A percentile compares a stretch with the other conserved stretches of the same genome.
These are phyloP conservation scores for Tamias sibiricus DNA, from an alignment of 2,113 vertebrate species.

Conservation along the genomic window DNA sequence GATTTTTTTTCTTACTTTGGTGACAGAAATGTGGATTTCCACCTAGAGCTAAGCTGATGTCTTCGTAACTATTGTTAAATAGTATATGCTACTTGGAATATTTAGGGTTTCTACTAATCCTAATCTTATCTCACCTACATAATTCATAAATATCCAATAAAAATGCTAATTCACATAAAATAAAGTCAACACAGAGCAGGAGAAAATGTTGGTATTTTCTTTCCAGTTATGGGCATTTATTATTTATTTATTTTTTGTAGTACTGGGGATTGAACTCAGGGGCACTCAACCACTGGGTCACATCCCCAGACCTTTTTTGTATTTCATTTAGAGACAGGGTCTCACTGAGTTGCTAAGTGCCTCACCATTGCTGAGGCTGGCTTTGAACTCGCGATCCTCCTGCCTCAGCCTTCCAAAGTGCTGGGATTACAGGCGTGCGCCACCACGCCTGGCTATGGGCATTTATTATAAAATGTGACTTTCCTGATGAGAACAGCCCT, in stretches of 20 bases:
- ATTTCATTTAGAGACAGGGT: no score
- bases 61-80: not conserved
- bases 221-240: not conserved
- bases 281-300: no score
- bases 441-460: no score
- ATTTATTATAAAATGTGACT: not conserved
- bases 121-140: not conserved
- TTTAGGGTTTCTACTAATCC: not conserved
- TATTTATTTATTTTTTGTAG: no score
- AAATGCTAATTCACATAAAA: not conserved
- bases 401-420: no score
- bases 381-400: no score
- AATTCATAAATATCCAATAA: constrained; percentile 11
- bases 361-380: no score
- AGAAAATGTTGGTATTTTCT: constrained; percentile 23
- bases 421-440: no score
- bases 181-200: constrained; percentile 7
- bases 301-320: no score
- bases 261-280: no score
- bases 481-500: not conserved
- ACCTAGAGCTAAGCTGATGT: not conserved
- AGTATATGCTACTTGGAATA: not conserved
- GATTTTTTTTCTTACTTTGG: not conserved
- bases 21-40: not conserved
- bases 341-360: no score